These are phyloP conservation scores for Uloborus plumipes DNA, from an alignment of 2,888 invertebrate genomes.

Conservation along the genomic window DNA sequence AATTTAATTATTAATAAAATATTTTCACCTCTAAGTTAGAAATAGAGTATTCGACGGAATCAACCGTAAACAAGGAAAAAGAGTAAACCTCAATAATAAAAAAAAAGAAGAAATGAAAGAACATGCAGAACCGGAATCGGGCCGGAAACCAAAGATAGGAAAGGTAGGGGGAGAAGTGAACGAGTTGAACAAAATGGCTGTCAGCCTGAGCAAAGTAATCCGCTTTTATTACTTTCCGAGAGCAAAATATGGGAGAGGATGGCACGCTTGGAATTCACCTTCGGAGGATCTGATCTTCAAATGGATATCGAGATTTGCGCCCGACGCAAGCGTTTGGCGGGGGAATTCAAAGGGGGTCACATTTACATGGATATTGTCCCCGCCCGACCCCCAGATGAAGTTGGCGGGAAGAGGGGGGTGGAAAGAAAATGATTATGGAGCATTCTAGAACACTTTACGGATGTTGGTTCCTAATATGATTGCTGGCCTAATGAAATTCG, in stretches of 20 bases:
- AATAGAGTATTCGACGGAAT: background rate
- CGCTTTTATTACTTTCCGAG: conserved; percentile 58
- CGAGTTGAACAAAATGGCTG: conserved; percentile 49
- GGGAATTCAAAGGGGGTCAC: conserved; percentile 25
- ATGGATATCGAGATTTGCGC: conserved; percentile 52
- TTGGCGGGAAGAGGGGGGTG: background rate
- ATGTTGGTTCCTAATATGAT: conserved; percentile 40
- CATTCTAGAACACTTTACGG: conserved; percentile 13
- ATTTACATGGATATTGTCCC: conserved; percentile 57
- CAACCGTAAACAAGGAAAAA: conserved; percentile 22
- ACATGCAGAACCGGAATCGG: conserved; percentile 25
- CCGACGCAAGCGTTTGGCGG: conserved; percentile 40
- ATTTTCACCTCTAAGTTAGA: too few relatives aligned
- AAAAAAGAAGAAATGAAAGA: conserved; percentile 17
- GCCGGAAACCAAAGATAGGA: conserved; percentile 41
- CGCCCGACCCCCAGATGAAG: background rate
- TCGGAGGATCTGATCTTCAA: conserved; percentile 48
- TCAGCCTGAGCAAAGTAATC: conserved; percentile 52
- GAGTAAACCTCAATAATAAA: background rate
- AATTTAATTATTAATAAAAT: too few relatives aligned
- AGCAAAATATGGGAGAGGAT: conserved; percentile 36
- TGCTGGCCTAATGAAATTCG: conserved; percentile 18
- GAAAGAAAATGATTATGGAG: conserved; percentile 34
- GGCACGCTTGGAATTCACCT: conserved; percentile 40
- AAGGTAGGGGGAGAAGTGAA: conserved; percentile 1